Conservation (phyloP, 64 coral and sea anemone species). For the Dendronephthya gigantea region DNA sequence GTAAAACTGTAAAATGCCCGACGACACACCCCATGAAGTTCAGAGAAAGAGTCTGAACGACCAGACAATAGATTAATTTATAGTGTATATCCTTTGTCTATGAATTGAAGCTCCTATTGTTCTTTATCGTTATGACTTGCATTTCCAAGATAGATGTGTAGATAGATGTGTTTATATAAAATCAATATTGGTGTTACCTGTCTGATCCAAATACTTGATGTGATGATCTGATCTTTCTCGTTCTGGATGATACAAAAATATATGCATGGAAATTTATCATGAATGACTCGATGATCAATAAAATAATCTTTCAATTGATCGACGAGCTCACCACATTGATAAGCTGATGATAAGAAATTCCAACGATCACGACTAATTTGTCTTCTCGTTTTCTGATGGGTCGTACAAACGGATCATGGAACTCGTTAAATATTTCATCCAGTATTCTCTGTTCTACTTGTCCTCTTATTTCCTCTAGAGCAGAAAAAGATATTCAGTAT, state of each 20-base stretch:
- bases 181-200: no score
- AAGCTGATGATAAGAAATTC: conserved; percentile 54
- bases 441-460: background rate
- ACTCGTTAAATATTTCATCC: background rate
- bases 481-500: background rate
- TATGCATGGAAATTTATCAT: background rate
- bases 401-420: conserved; percentile 24
- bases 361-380: conserved; percentile 41
- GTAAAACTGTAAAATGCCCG: no score
- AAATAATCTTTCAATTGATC: background rate
- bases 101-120: no score
- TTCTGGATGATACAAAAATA: background rate
- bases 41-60: no score
- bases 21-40: no score
- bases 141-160: no score
- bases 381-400: conserved; percentile 36
- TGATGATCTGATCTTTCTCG: conserved; percentile 8
- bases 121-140: no score
- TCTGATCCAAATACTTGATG: conserved; percentile 16
- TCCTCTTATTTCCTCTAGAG: background rate
- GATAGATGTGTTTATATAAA: no score
- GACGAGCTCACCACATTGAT: conserved; percentile 44
- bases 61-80: no score
- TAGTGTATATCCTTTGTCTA: no score
- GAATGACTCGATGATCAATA: no score